A percentile compares a stretch with the other conserved stretches of the same genome.
Evolutionary conservation across 2,888 invertebrate genomes (phyloP).

Genomic region (Drosophila heteroneura): DNA sequence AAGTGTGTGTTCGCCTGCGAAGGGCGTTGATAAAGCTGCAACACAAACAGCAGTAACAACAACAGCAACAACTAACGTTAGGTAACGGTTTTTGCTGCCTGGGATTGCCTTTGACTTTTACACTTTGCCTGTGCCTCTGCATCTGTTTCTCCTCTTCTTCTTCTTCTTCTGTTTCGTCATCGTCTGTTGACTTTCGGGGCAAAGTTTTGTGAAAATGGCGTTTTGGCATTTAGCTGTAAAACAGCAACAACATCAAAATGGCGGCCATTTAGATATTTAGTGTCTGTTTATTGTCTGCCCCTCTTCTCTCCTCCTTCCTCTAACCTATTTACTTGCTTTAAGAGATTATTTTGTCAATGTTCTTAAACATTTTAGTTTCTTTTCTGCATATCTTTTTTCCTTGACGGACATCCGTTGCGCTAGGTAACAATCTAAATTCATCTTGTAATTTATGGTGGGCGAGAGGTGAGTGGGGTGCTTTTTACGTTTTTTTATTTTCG

Average conservation of each 20-base stretch:
- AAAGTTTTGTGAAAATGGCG: constrained; percentile 73
- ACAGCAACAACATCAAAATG: constrained; percentile 41
- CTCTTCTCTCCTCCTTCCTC: background rate
- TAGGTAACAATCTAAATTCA: constrained; percentile 73
- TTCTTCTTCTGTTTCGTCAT: background rate
- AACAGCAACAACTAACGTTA: constrained; percentile 35
- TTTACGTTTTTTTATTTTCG: constrained; percentile 1
- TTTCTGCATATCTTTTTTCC: background rate
- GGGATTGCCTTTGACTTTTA: constrained; percentile 55
- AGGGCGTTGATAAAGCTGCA: constrained; percentile 63
- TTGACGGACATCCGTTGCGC: constrained; percentile 47
- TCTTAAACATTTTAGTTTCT: constrained; percentile 67
- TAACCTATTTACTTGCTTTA: constrained; percentile 58
- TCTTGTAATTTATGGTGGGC: constrained; percentile 65
- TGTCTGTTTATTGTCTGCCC: constrained; percentile 49
- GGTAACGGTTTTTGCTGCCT: constrained; percentile 33
- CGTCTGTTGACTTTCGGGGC: constrained; percentile 42
- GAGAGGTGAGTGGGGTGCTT: background rate
- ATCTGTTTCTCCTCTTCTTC: constrained; percentile 2
- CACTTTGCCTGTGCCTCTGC: constrained; percentile 13
- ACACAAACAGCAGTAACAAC: constrained; percentile 41
- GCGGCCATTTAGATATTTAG: constrained; percentile 42
- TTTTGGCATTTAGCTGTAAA: constrained; percentile 67
- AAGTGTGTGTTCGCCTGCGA: constrained; percentile 62
- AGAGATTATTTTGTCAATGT: constrained; percentile 73